These are phyloP conservation scores for Emydocephalus ijimae DNA, from an alignment of 2,113 vertebrate genomes.

Conservation along the genomic window DNA sequence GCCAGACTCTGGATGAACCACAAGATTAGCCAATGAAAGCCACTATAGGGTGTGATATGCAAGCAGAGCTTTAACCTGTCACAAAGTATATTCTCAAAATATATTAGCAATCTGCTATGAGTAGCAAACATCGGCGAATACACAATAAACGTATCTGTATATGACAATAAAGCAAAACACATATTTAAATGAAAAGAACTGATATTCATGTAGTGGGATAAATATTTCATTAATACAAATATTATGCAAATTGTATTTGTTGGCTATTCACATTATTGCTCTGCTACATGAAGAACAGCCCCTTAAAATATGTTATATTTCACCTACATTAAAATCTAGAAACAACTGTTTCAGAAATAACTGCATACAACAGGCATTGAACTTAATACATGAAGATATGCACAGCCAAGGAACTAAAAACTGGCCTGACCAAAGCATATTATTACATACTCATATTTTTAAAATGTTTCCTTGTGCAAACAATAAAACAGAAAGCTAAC, in stretches of 20 bases:
- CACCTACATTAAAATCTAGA: constrained; percentile 56
- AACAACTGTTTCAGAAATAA: constrained; percentile 52
- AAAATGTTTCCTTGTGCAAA: constrained; percentile 43
- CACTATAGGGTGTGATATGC: constrained; percentile 41
- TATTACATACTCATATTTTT: constrained; percentile 45
- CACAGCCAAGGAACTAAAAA: constrained; percentile 47
- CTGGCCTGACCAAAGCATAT: constrained; percentile 57
- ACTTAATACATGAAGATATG: constrained; percentile 49
- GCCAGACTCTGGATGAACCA: neutral
- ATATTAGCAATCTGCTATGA: constrained; percentile 44
- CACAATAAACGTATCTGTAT: constrained; percentile 65
- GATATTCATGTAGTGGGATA: constrained; percentile 68
- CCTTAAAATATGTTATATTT: constrained; percentile 61
- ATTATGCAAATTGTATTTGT: constrained; percentile 68
- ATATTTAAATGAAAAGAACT: constrained; percentile 71
- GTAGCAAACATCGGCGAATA: constrained; percentile 64
- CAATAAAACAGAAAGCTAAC: constrained; percentile 47
- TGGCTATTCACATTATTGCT: constrained; percentile 80
- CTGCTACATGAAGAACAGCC: constrained; percentile 64
- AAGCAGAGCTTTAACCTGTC: constrained; percentile 46
- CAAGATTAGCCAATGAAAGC: constrained; percentile 41
- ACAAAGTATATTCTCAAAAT: constrained; percentile 43
- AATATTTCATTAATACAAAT: constrained; percentile 74
- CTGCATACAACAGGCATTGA: constrained; percentile 47
- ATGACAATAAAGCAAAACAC: constrained; percentile 69